Conservation (phyloP, 2,113 vertebrate species). For the Synchiropus splendidus region DNA sequence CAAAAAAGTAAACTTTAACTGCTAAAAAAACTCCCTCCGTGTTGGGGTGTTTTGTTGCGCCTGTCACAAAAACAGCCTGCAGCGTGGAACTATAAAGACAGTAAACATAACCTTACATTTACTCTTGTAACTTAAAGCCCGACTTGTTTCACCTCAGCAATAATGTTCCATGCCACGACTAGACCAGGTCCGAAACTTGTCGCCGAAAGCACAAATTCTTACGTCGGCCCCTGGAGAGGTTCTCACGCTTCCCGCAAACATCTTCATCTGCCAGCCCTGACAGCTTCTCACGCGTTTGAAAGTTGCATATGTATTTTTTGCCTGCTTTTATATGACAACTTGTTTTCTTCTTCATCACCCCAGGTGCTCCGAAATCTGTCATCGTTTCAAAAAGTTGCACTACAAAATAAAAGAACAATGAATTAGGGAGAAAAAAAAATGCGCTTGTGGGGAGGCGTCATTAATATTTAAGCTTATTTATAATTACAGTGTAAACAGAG, state of each 20-base stretch:
- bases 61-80: too few relatives aligned
- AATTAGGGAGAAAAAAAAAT: constrained; percentile 26
- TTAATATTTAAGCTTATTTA: constrained; percentile 64
- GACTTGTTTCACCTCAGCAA: constrained; percentile 14
- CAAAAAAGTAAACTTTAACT: too few relatives aligned
- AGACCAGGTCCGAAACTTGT: constrained; percentile 45
- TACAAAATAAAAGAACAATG: constrained; percentile 50
- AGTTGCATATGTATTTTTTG: constrained; percentile 48
- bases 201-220: constrained; percentile 36
- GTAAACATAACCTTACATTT: constrained; percentile 2
- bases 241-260: constrained; percentile 44
- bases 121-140: too few relatives aligned
- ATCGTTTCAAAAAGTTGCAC: constrained; percentile 50
- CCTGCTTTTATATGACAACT: constrained; percentile 60
- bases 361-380: constrained; percentile 58
- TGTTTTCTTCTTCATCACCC: constrained; percentile 62
- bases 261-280: constrained; percentile 60
- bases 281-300: constrained; percentile 59
- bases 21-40: too few relatives aligned
- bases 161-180: too few relatives aligned
- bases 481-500: constrained; percentile 52
- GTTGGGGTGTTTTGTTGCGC: too few relatives aligned
- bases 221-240: constrained; percentile 46
- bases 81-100: too few relatives aligned
- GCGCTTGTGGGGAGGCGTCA: constrained; percentile 39